Conservation (phyloP, 2,797 vertebrate species). For the Lutjanus campechanus region DNA sequence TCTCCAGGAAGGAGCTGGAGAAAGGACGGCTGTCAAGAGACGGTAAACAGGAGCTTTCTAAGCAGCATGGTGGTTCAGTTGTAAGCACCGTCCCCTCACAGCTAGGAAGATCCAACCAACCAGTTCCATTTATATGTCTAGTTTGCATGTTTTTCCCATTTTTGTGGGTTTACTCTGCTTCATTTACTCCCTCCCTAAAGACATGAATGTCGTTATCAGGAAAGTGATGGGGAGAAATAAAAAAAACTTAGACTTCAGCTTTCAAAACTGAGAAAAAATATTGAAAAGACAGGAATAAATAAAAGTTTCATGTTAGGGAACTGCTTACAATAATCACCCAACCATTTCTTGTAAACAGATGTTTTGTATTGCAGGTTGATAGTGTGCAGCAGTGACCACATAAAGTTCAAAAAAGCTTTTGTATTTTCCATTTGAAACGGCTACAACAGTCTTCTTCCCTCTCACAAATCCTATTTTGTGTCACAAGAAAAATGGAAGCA, state of each 20-base stretch:
- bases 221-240: not conserved
- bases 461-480: not conserved
- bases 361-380: not conserved
- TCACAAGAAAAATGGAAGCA: not conserved
- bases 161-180: no score
- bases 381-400: not conserved
- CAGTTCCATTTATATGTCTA: not conserved
- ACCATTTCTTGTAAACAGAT: not conserved
- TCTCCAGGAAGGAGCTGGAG: slow-evolving; percentile 94
- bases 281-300: no score
- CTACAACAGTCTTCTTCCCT: not conserved
- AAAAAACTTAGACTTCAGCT: not conserved
- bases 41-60: slow-evolving; percentile 82
- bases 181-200: not conserved
- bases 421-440: not conserved
- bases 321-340: not conserved
- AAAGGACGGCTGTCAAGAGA: slow-evolving; percentile 93
- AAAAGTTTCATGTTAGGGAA: not conserved
- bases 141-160: not conserved
- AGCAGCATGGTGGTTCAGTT: no score
- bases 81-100: not conserved
- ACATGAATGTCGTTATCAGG: not conserved
- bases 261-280: not conserved
- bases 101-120: not conserved
- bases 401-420: not conserved